Base-by-base conservation (phyloP, 2,797 vertebrate genomes). In the Lemur catta region DNA sequence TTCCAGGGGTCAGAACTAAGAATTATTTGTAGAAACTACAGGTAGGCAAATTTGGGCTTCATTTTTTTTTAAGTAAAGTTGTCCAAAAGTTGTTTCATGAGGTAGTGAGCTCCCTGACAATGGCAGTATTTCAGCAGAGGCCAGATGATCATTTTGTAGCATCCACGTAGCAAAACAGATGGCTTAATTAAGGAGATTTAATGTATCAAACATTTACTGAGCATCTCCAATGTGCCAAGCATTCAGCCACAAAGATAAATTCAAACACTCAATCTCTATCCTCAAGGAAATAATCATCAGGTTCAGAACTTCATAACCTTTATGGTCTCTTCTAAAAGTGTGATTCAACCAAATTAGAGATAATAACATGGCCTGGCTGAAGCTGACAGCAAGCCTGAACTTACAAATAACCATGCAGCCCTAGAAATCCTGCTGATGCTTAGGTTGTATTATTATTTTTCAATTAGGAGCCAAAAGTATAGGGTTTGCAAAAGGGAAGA, bases 381-480 rank as follows among this genome's bases (percentile, higher is more conserved):
- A 89, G 63, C 93, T 84, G 93, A 94, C 81, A 94, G 84, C 90
- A 97, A 95, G 87, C 89, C 90, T 1, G n/a, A 97, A 90, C 93
- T 88, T 89, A 97, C 85, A 94, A 98, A 96, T 94, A 78, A 90
- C 78, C 90, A 93, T 0, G 55, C 18, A 91, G 74, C 89, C 46
- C 96, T 52, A 50, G 82, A 91, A 96, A 94, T 95, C 52, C 52
- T 96, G 71, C 59, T 69, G 95, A 85, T 93, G 87, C 95, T 93
- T 90, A 90, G n/a, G 81, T 95, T 72, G n/a, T 97, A 95, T 95
- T 78, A 97, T 97, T 98, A 97, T 97, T 97, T 96, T 97, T 97
- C 96, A 97, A 96, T 97, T 97, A 97, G 90, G 69, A 96, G 63
- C 87, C 94, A 30, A 97, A 97, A 97, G 87, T 96, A 98, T 50